Base-by-base conservation (phyloP, 2,113 vertebrate species). In the Lophochroa leadbeateri region DNA sequence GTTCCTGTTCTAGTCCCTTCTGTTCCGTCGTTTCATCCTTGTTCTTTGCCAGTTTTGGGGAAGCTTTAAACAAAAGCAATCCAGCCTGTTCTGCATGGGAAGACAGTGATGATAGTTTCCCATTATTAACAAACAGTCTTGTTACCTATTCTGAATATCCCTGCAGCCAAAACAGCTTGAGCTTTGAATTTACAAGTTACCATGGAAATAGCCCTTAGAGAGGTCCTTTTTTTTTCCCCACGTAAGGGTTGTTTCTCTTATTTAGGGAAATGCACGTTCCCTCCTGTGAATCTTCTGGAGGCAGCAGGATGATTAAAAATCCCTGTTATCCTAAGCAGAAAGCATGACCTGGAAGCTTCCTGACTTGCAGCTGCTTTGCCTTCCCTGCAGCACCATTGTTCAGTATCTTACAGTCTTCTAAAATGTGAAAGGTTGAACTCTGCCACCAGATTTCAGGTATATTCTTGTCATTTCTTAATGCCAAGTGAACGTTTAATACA, bases 181-280 rank as follows among this genome's bases (percentile, higher is more conserved):
- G 80, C 64, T 67, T 57, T 83, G 69, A 39, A 94, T 95, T 86
- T 74, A 37, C 68, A 58, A 55, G 77, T 97, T 97, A 29, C 93
- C 93, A 95, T 94, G 95, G 96, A 92, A 94, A 97, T 78, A 84
- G 77, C 77, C 81, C 81, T 81, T 13, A 5, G 80, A 88, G 83
- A 84, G 69, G 35, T 21, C 35, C 53, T 89, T 86, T 76, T 55
- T 55, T 18, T 41, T n/a, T 6, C 8, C 55, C 31, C 49, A 1
- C 33, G 50, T 41, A 83, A 95, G 68, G 68, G 31, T 86, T 83
- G 53, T 77, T 94, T 69, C 58, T 91, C 46, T 89, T 61, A 17
- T 44, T 91, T 88, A 81, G 53, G 89, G 80, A 90, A 96, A 76
- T 33, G 76, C 39, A 50, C 44, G 4, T 90, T 77, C 31, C 27